A percentile compares a stretch with the other conserved stretches of the same genome.
Conservation (phyloP, 1,140 invertebrate genomes). For the Papilio dardanus region DNA sequence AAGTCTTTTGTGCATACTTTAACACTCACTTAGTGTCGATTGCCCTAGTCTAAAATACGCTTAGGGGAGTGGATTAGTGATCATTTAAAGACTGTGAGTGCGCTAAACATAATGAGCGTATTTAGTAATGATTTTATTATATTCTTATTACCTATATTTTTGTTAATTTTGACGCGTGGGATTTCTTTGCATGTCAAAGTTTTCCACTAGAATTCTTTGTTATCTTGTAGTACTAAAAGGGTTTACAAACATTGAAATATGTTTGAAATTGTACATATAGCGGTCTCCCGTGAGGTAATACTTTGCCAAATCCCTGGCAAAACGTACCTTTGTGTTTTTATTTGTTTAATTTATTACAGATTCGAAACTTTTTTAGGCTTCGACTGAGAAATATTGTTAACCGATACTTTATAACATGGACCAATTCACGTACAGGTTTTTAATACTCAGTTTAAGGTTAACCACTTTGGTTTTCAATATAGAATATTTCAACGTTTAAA, state of each 20-base stretch:
- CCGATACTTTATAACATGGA: constrained; percentile 30
- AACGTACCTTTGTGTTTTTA: constrained; percentile 30
- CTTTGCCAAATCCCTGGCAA: constrained; percentile 28
- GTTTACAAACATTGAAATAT: constrained; percentile 30
- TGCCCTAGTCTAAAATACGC: no score
- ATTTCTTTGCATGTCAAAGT: not conserved
- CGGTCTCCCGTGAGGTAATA: constrained; percentile 27
- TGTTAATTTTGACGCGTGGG: not conserved
- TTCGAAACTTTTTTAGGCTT: constrained; percentile 34
- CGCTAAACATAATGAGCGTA: no score
- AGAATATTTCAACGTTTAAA: no score
- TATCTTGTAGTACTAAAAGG: constrained; percentile 18
- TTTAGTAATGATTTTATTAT: no score
- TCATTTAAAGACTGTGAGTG: no score
- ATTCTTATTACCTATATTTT: not conserved
- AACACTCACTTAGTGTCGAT: no score
- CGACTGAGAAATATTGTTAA: constrained; percentile 31
- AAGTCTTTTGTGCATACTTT: no score
- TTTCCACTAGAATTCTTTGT: not conserved
- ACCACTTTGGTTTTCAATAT: not conserved
- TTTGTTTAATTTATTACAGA: constrained; percentile 34
- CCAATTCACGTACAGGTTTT: constrained; percentile 1
- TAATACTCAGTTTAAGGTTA: not conserved
- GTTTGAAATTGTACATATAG: constrained; percentile 17
- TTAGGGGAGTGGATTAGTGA: no score